phyloP scores from a whole-genome alignment of 2,888 invertebrate genomes.

The Smittia aterrima region DNA sequence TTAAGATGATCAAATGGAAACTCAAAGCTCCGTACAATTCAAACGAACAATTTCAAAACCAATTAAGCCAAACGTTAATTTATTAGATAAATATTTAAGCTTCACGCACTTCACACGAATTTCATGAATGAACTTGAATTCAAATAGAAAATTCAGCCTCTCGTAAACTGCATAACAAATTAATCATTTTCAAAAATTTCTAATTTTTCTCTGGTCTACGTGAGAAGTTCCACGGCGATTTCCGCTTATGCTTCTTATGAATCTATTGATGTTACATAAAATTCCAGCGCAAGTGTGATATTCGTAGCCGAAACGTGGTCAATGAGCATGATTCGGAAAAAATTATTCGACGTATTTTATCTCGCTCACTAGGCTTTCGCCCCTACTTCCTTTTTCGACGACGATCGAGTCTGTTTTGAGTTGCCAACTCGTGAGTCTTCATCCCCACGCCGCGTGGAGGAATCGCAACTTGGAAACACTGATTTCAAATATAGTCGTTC shows the following conservation, averaged over 20 bases:
- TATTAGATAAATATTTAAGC: too few species aligned
- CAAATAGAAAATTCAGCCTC: neutral
- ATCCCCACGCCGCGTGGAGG: neutral
- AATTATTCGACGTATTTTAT: neutral
- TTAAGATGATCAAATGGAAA: too few species aligned
- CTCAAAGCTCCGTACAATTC: too few species aligned
- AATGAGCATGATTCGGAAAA: neutral
- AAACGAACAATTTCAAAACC: too few species aligned
- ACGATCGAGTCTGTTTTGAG: neutral
- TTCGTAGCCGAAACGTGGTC: neutral
- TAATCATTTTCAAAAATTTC: too few species aligned
- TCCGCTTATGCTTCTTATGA: neutral
- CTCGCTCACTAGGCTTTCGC: conserved; percentile 12
- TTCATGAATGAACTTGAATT: conserved; percentile 17
- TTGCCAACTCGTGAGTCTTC: neutral
- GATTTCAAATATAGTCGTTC: neutral
- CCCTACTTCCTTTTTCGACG: neutral
- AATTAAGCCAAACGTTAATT: too few species aligned
- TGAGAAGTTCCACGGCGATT: neutral
- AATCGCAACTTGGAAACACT: conserved; percentile 35
- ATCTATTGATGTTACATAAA: neutral
- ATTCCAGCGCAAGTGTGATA: conserved; percentile 4
- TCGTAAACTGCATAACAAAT: too few species aligned
- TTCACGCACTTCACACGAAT: too few species aligned
- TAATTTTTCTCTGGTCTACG: neutral